These are phyloP conservation scores for Anagyrus pseudococci DNA, from an alignment of 2,888 invertebrate genomes.

Conservation along the genomic window DNA sequence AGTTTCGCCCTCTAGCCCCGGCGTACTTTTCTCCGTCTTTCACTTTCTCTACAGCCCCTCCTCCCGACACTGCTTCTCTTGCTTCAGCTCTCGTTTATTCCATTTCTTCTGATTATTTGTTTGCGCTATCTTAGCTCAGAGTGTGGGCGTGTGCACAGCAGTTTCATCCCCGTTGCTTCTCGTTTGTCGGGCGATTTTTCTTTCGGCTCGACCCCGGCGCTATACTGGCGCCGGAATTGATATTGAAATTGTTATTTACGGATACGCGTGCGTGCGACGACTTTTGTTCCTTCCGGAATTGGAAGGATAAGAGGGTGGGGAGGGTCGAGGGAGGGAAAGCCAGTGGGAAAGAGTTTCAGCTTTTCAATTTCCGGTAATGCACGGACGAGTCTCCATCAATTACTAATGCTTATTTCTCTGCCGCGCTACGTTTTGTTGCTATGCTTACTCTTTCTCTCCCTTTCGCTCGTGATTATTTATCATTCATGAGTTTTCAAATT, in stretches of 20 bases:
- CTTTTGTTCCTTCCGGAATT: no score
- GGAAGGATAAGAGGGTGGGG: no score
- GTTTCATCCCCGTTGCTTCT: conserved; percentile 1
- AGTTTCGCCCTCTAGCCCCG: conserved; percentile 2
- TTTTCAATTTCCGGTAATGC: conserved; percentile 35
- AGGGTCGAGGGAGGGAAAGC: no score
- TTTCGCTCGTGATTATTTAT: no score
- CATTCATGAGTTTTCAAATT: no score
- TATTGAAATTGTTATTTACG: conserved; percentile 37
- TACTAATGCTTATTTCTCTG: conserved; percentile 9
- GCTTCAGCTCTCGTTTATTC: background rate
- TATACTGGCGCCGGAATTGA: conserved; percentile 20
- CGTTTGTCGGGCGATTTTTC: conserved; percentile 30
- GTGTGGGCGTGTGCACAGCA: background rate
- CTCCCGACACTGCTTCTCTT: no score
- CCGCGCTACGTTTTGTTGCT: background rate
- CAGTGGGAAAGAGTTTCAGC: conserved; percentile 7
- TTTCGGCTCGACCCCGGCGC: background rate
- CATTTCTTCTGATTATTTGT: conserved; percentile 36
- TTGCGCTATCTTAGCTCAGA: background rate
- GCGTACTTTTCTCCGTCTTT: no score
- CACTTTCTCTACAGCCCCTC: no score
- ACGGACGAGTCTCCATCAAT: conserved; percentile 19
- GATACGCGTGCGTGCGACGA: conserved; percentile 8
- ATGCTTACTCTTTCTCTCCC: no score